Base-by-base conservation (phyloP, 2,113 vertebrate genomes). In the Furnarius figulus region DNA sequence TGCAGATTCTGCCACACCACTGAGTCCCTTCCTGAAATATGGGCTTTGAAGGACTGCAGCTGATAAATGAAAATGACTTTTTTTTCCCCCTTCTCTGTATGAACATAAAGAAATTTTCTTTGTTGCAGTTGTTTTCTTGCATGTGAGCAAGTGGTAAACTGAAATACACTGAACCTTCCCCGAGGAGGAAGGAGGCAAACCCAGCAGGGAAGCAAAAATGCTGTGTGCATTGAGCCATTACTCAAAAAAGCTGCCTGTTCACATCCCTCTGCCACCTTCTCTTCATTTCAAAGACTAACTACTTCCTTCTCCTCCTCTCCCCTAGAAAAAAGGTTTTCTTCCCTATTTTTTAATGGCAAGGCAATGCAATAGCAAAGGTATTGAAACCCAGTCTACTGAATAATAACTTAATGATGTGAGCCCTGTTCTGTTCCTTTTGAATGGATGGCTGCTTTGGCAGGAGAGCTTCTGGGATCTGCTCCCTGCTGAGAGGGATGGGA, bases 361-460 rank as follows among this genome's bases (percentile, higher is more conserved):
- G 85, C 91, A 74, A 55, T 25, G 82, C 65, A 37, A 76, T 56
- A 94, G 83, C 80, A 75, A 85, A 76, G 77, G 88, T 82, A 95
- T 91, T 94, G 95, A 95, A 95, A 93, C 66, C 55, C 70, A 83
- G 30, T 94, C 92, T 94, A 28, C 24, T 94, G 65, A 85, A 89
- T 93, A 81, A 93, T 76, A 80, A 77, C 88, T 91, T 90, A 89
- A 87, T 90, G 95, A 92, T 82, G 75, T 85, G 76, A 90, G 85
- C 66, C 89, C 77, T 87, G 44, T 88, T 86, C 67, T 40, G 87
- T 93, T 95, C 94, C 71, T 93, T 90, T 95, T 90, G 95, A 97
- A 92, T 68, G 94, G 87, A 85, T 70, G 81, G 75, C 82, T 88
- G 93, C 96, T 93, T 95, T 55, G 68, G 95, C 71, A 73, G 53